Percentiles rank a stretch among this genome's conserved stretches.
These are phyloP conservation scores for Austrofundulus limnaeus DNA, from an alignment of 2,113 vertebrate genomes.

Conservation along the genomic window DNA sequence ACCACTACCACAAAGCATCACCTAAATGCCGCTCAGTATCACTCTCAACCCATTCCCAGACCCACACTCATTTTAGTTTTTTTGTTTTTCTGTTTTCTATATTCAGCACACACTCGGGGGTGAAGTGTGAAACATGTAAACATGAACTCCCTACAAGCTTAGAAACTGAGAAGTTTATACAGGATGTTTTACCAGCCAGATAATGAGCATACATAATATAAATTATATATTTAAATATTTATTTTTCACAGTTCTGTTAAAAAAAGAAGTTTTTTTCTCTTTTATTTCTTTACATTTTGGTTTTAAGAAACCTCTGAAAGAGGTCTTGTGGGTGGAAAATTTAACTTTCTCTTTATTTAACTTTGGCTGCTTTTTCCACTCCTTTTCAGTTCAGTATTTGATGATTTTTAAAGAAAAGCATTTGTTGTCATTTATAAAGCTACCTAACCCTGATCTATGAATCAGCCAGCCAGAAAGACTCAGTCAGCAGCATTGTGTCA, in stretches of 20 bases:
- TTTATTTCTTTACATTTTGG: background rate
- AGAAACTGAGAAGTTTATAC: conserved; percentile 2
- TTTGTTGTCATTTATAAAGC: too few species aligned
- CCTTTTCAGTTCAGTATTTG: too few species aligned
- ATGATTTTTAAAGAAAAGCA: too few species aligned
- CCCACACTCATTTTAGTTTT: conserved; percentile 13
- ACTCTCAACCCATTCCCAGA: conserved; percentile 39
- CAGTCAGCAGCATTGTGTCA: too few species aligned
- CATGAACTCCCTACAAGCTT: conserved; percentile 39
- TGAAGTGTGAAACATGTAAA: conserved; percentile 35
- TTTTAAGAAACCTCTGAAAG: background rate
- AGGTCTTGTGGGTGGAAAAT: too few species aligned
- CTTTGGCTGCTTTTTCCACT: too few species aligned
- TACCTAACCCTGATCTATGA: too few species aligned
- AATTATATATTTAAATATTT: conserved; percentile 6
- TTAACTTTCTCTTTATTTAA: too few species aligned
- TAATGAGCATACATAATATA: conserved; percentile 1
- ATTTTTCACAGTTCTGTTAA: background rate
- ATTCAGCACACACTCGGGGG: background rate
- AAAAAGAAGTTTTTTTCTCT: too few species aligned
- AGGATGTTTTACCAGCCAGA: conserved; percentile 8
- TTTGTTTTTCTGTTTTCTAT: background rate
- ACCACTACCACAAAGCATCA: conserved; percentile 73
- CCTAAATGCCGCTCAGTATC: conserved; percentile 73
- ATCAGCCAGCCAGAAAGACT: too few species aligned